Conservation (phyloP, 1,140 invertebrate genomes). For the Eubasilissa regina region DNA sequence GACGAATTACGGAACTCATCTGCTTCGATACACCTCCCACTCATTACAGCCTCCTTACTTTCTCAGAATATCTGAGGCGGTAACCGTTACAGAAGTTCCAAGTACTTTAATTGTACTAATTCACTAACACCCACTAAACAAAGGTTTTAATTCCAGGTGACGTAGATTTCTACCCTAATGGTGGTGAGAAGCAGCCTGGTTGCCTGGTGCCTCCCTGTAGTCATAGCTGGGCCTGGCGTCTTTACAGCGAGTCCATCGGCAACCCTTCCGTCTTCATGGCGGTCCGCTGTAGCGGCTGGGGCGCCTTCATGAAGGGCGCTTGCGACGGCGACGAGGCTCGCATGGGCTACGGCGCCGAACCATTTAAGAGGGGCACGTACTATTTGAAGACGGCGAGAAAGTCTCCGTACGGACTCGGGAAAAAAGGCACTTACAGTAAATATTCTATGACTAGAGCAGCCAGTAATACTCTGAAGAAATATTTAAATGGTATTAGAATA, state of each 20-base stretch:
- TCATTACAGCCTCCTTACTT: no score
- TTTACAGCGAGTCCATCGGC: slow-evolving; percentile 76
- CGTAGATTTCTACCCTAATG: slow-evolving; percentile 87
- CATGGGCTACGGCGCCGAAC: slow-evolving; percentile 63
- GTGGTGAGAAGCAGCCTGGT: slow-evolving; percentile 73
- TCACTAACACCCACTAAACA: no score
- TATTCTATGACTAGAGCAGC: no score
- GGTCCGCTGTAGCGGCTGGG: slow-evolving; percentile 62
- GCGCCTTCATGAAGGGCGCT: slow-evolving; percentile 61
- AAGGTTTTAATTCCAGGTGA: slow-evolving; percentile 69
- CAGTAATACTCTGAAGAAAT: no score
- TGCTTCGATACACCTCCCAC: no score
- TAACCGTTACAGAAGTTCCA: no score
- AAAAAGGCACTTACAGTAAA: background rate
- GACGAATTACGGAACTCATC: no score
- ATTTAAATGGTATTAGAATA: no score
- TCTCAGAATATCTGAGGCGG: no score
- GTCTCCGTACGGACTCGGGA: slow-evolving; percentile 63
- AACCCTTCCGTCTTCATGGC: slow-evolving; percentile 62
- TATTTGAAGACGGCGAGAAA: slow-evolving; percentile 63
- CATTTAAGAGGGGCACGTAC: slow-evolving; percentile 61
- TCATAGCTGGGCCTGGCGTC: slow-evolving; percentile 75
- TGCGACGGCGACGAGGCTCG: slow-evolving; percentile 55
- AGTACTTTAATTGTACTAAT: no score
- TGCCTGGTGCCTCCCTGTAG: slow-evolving; percentile 75